Base-by-base conservation (phyloP, 1,140 invertebrate genomes). In the Ylistrum balloti region DNA sequence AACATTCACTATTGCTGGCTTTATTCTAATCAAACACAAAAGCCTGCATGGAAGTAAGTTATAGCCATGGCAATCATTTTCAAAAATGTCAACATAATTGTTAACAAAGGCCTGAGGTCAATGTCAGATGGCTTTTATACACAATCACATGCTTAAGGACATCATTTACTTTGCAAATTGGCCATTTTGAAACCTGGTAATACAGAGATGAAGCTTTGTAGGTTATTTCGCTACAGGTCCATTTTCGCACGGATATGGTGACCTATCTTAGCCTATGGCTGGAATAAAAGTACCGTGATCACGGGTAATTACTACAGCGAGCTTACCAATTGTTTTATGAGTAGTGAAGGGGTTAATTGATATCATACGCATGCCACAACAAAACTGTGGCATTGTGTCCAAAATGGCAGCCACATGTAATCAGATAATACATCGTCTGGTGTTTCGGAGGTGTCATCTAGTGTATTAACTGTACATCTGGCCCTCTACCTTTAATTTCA, bases 131-230 rank as follows among this genome's bases (percentile, higher is more conserved):
- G 56, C 56, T 74, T n/a, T 28, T 74, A n/a, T 28, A 74, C 56
- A 28, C 22, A 74, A 74, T 74, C 56, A 28, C 28, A 1, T 17
- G 17, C 22, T 74, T 74, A 74, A 74, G n/a, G 22, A 74, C 28
- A 74, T 74, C 15, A 28, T 74, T 28, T 74, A 74, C 56, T 74
- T 74, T 74, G 56, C n/a, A 74, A 74, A 74, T 74, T 74, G 56
- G 56, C 56, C 56, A 74, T 74, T 74, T 74, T 74, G 22, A 74
- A 74, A 74, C 2, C 56, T 74, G 56, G 56, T 74, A 74, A 74
- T 74, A 74, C n/a, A 28, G 5, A 74, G 56, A n/a, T 9, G 3
- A 28, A n/a, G 56, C 56, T 74, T 74, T 74, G 56, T 74, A 5
- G 56, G 56, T 74, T 74, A 74, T 74, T 74, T 5, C 28, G 56